Percentiles rank a stretch among this genome's conserved stretches.
Conservation (phyloP, 2,888 invertebrate species). For the Thumatha senex region DNA sequence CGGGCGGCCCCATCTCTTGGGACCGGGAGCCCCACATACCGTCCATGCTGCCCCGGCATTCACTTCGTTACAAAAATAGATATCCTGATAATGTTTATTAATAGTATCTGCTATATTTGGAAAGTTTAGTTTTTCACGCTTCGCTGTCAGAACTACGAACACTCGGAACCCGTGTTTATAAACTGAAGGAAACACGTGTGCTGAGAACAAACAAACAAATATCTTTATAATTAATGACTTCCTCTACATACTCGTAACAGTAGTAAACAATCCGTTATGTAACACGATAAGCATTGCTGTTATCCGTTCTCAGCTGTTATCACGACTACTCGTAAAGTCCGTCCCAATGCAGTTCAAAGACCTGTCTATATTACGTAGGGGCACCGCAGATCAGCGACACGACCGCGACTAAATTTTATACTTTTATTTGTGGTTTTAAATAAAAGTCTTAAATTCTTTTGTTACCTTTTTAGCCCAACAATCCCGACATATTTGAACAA, state of each 20-base stretch:
- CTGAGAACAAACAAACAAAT: neutral
- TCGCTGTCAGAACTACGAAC: no score
- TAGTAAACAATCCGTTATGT: conserved; percentile 14
- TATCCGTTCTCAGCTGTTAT: conserved; percentile 38
- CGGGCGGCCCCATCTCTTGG: no score
- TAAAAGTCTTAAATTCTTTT: neutral
- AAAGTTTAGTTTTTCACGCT: no score
- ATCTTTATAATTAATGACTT: conserved; percentile 7
- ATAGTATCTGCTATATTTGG: no score
- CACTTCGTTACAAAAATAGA: no score
- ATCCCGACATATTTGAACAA: no score
- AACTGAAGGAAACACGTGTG: no score
- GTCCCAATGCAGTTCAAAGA: conserved; percentile 17
- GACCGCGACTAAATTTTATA: neutral
- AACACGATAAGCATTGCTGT: conserved; percentile 10
- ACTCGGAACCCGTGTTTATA: no score
- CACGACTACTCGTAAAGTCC: conserved; percentile 29
- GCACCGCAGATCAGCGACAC: neutral
- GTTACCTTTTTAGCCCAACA: no score
- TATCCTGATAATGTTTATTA: no score
- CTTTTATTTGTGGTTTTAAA: neutral
- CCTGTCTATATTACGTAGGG: conserved; percentile 7
- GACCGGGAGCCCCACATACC: no score
- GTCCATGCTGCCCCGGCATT: no score
- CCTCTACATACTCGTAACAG: conserved; percentile 4